Evolutionary conservation across 2,113 vertebrate species (phyloP), one percentile per base, ranked within the genome.

Genomic region (Anas platyrhynchos): DNA sequence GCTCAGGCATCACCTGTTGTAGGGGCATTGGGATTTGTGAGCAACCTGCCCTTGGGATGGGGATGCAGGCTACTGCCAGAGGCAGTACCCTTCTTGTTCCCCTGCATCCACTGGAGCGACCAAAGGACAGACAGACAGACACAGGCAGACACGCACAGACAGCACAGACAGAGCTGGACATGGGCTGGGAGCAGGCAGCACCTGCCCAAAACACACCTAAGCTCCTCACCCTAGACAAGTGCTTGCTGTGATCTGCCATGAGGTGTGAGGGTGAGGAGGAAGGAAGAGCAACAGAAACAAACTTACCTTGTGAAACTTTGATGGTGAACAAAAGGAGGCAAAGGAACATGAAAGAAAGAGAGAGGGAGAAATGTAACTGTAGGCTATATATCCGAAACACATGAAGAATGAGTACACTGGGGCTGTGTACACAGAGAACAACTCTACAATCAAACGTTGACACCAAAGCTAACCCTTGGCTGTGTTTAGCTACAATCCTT

Each of bases 291-390:
- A 88, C 89, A 81, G 89, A 84, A 95, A 66, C 67, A 79, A 81
- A 96, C 97, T 97, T 98, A 99, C 98, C 98, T 98, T 98, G 98
- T 88, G 98, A 99, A 96, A 99, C 98, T 98, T 97, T 93, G 94
- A 91, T 76, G 88, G 86, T 96, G 87, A 89, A 95, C 91, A 79
- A 97, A 96, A 89, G 89, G 93, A 93, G 36, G 90, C 65, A 95
- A 96, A 96, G 97, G 94, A 96, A 97, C 97, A 90, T 94, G 92
- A 95, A 95, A 95, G 89, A 96, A 94, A 94, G 79, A 93, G 95
- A 96, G 93, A 95, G 93, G 95, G 91, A 94, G 78, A 96, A 92
- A 96, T 71, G 89, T 96, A 94, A 96, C 88, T 97, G 91, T 97
- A 96, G 94, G 92, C 1, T 1, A 41, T 83, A 89, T 27, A 88